phyloP scores from a whole-genome alignment of 2,888 invertebrate genomes.

The Hyalella azteca region DNA sequence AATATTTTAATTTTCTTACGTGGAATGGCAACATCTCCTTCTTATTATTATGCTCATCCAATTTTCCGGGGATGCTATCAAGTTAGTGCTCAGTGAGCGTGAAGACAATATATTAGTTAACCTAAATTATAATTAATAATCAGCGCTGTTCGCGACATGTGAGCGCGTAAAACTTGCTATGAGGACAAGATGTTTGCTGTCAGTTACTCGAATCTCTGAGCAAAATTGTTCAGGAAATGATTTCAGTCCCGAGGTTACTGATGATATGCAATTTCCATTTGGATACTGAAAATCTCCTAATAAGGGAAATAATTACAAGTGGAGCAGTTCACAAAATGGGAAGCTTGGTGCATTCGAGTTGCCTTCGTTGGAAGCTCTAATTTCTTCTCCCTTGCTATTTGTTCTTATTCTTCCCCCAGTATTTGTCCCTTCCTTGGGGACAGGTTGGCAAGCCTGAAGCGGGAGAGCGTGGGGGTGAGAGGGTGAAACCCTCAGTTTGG shows the following conservation, averaged over 20 bases:
- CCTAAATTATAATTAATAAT: slow-evolving; percentile 37
- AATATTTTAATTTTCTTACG: too few relatives aligned
- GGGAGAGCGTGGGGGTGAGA: slow-evolving; percentile 13
- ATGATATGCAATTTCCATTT: slow-evolving; percentile 36
- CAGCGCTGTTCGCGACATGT: slow-evolving; percentile 16
- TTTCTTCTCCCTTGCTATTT: slow-evolving; percentile 36
- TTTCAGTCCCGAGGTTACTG: slow-evolving; percentile 17
- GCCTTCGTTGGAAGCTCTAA: slow-evolving; percentile 26
- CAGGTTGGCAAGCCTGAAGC: slow-evolving; percentile 36
- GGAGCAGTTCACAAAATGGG: slow-evolving; percentile 23
- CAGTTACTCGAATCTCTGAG: slow-evolving; percentile 8
- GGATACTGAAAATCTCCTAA: slow-evolving; percentile 19
- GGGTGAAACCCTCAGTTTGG: slow-evolving; percentile 23
- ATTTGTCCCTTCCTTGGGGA: slow-evolving; percentile 36
- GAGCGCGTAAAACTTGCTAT: background rate
- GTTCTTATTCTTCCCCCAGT: slow-evolving; percentile 15
- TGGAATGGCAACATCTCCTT: too few relatives aligned
- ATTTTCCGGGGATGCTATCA: slow-evolving; percentile 30
- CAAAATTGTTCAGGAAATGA: slow-evolving; percentile 33
- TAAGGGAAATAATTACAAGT: slow-evolving; percentile 38
- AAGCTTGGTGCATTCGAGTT: slow-evolving; percentile 36
- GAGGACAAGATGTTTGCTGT: background rate
- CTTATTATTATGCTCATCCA: slow-evolving; percentile 11
- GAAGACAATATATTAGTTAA: slow-evolving; percentile 34
- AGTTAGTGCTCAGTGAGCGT: slow-evolving; percentile 12